These are phyloP conservation scores for Sebastes kiyomatsui DNA, from an alignment of 2,797 vertebrate species.

Conservation along the genomic window DNA sequence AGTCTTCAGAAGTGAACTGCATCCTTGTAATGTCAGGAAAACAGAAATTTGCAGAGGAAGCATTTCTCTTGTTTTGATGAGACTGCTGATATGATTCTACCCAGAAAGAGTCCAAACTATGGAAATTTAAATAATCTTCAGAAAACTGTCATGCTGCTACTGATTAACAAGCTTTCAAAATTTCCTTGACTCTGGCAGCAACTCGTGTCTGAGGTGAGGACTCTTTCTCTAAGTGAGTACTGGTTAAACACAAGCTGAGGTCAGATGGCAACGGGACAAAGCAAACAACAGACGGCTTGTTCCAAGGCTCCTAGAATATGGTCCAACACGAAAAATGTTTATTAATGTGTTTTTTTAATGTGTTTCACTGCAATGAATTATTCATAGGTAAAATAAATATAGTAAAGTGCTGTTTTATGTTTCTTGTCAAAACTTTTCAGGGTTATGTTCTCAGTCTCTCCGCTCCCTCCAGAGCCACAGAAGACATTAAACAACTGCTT, in stretches of 20 bases:
- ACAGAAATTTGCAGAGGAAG: not conserved
- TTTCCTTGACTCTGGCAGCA: not conserved
- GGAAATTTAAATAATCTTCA: not conserved
- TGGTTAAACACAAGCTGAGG: not conserved
- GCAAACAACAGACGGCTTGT: not conserved
- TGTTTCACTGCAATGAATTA: not conserved
- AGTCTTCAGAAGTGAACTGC: not conserved
- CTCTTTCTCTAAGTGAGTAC: not conserved
- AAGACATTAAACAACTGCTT: not conserved
- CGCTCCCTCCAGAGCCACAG: not conserved
- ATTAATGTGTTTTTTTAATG: not conserved
- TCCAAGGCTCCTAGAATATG: not conserved
- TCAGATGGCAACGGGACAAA: not conserved
- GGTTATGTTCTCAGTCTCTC: not conserved
- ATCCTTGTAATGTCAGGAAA: not conserved
- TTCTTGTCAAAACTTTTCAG: not conserved
- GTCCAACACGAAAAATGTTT: not conserved
- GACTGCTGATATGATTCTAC: not conserved
- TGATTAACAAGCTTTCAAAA: not conserved
- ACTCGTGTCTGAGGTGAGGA: not conserved
- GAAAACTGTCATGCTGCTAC: not conserved
- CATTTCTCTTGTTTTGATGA: not conserved
- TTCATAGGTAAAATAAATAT: not conserved
- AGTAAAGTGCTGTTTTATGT: not conserved
- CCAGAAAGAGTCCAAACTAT: not conserved